These are phyloP conservation scores for Sciaenops ocellatus DNA, from an alignment of 2,797 vertebrate species.

Conservation along the genomic window DNA sequence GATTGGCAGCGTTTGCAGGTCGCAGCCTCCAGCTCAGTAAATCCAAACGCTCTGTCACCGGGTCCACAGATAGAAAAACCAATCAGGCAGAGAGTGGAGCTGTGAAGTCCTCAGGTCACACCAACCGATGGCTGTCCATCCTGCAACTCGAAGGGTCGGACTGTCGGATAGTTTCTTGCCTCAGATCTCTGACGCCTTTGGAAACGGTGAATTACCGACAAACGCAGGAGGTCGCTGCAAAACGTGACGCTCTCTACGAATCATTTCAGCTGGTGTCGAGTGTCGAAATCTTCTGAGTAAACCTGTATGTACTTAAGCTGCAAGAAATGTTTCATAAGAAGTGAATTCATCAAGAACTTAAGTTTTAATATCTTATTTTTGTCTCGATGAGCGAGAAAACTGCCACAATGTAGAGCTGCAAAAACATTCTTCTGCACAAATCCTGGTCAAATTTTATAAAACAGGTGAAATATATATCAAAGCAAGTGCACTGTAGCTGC, in stretches of 20 bases:
- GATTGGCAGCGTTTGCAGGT: slow-evolving; percentile 14
- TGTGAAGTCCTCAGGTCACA: slow-evolving; percentile 37
- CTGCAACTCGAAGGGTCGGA: not conserved
- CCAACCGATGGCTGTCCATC: slow-evolving; percentile 16
- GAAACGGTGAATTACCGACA: slow-evolving; percentile 37
- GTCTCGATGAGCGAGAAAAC: not conserved
- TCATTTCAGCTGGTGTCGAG: not conserved
- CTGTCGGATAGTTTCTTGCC: not conserved
- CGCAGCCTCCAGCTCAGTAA: slow-evolving; percentile 30
- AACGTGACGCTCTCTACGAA: not conserved
- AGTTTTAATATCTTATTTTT: not conserved
- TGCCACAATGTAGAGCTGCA: not conserved
- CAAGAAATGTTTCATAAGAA: no score
- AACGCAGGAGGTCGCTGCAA: not conserved
- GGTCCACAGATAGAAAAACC: slow-evolving; percentile 42
- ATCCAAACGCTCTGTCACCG: slow-evolving; percentile 18
- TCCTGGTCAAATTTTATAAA: slow-evolving; percentile 1
- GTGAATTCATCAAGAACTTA: not conserved
- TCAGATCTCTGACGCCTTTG: slow-evolving; percentile 39
- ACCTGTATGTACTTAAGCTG: not conserved
- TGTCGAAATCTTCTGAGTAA: not conserved
- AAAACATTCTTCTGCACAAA: not conserved
- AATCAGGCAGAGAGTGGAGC: slow-evolving; percentile 49
- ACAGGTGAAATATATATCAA: slow-evolving; percentile 32
- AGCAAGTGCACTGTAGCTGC: slow-evolving; percentile 9